Base-by-base conservation (phyloP, 2,888 invertebrate species). In the Ectropis crepuscularia region DNA sequence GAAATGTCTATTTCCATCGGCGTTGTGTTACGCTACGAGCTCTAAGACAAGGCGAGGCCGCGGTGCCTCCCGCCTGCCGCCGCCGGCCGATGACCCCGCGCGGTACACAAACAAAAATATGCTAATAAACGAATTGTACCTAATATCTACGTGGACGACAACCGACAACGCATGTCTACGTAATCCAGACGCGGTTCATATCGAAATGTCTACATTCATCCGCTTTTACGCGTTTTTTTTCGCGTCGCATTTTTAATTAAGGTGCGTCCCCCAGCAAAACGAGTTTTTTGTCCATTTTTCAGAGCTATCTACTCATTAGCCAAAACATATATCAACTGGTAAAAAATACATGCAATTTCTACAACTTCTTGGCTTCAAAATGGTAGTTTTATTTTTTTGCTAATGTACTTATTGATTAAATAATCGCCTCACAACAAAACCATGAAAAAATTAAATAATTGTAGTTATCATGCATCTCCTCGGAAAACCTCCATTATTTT, bases 71-170 rank as follows among this genome's bases (percentile, higher is more conserved):
- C 62, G 74, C 75, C 73, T 66, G 79, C 72, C 82, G 88, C 87
- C 87, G 16, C 86, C 87, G 83, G 82, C 62, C 85, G 73, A 69
- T 81, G 83, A 86, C 80, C 86, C 71, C 63, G 69, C 12, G 85
- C 80, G 85, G 65, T 80, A 83, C 61, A 72, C 59, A 70, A 72
- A 67, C 71, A 75, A 74, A 76, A 70, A 73, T 68, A 71, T 70
- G 71, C 71, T 69, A 75, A 77, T 71, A 57, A 38, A 55, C 54
- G 41, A 58, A 59, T 66, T 48, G 62, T 66, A 59, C 49, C 60
- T 65, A 63, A 65, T 65, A 68, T 53, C 57, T 65, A 55, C 57
- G 48, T 36, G 47, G 43, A 41, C 28, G 47, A 38, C 43, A 10
- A 62, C 53, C 28, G 47, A 38, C 43, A 10, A 62, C 53, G 41